A percentile compares a stretch with the other conserved stretches of the same genome.
phyloP scores from a whole-genome alignment of 2,113 vertebrate species.

The Cyprinus carpio region DNA sequence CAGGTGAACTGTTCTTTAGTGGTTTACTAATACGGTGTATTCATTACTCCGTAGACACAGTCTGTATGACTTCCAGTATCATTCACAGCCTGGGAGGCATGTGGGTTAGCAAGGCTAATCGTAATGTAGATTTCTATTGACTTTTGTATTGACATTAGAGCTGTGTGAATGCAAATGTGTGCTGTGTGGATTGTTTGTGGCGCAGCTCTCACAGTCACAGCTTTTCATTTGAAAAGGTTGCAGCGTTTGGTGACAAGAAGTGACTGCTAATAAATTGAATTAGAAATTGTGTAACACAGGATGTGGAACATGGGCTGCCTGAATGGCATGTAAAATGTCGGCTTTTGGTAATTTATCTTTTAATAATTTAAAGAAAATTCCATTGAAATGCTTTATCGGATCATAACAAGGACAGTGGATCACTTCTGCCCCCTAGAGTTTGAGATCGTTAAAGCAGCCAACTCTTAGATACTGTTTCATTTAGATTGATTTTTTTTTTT shows the following conservation, averaged over 20 bases:
- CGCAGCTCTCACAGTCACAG: not conserved
- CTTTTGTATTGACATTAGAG: not conserved
- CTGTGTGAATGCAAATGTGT: constrained; percentile 31
- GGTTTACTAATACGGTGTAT: not conserved
- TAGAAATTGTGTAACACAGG: not conserved
- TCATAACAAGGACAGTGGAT: constrained; percentile 1
- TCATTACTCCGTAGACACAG: not conserved
- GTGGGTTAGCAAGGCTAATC: constrained; percentile 27
- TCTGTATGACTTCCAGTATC: not conserved
- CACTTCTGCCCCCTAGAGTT: constrained; percentile 25
- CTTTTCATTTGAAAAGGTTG: constrained; percentile 16
- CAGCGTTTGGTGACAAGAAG: not conserved
- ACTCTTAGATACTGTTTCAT: too few relatives aligned
- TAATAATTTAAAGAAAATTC: not conserved
- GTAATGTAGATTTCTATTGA: constrained; percentile 37
- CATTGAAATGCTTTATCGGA: not conserved
- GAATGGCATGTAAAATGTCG: not conserved
- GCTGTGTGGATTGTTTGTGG: constrained; percentile 8
- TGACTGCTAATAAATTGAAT: constrained; percentile 14
- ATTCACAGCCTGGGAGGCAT: constrained; percentile 9
- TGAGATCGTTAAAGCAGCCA: not conserved
- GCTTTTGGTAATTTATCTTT: not conserved
- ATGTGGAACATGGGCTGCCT: not conserved
- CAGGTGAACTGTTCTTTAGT: not conserved
- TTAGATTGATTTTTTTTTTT: too few relatives aligned